Percentiles rank a stretch among this genome's conserved stretches.
These are phyloP conservation scores for Eonycteris spelaea DNA, from an alignment of 2,113 vertebrate species.

Conservation along the genomic window DNA sequence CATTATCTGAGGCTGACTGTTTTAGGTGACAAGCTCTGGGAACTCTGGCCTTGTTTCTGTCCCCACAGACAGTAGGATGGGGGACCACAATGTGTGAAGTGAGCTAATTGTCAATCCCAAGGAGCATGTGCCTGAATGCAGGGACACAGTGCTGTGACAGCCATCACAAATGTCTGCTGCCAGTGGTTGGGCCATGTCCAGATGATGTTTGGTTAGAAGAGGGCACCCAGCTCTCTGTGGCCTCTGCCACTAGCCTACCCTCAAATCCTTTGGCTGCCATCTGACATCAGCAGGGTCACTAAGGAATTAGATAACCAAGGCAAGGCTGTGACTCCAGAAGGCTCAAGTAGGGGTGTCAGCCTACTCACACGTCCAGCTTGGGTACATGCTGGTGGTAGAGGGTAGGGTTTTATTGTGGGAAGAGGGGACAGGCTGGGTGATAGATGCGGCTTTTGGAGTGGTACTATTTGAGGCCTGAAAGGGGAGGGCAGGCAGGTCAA, in stretches of 20 bases:
- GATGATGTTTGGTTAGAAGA: background rate
- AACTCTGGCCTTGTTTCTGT: background rate
- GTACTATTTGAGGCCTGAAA: background rate
- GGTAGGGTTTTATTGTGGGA: background rate
- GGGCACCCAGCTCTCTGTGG: no score
- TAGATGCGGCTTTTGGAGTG: fast-evolving
- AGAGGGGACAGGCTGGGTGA: background rate
- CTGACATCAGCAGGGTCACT: background rate
- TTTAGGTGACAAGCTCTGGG: background rate
- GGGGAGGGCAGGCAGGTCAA: background rate
- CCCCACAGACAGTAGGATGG: background rate
- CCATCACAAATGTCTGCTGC: background rate
- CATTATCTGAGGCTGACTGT: background rate
- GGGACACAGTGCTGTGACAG: fast-evolving
- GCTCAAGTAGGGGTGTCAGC: fast-evolving
- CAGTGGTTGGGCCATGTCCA: background rate
- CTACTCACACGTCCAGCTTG: fast-evolving
- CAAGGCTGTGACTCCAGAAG: background rate
- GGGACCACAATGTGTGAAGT: background rate
- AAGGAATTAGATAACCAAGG: background rate
- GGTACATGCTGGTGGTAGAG: no score
- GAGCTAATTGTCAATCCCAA: background rate
- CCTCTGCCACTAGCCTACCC: background rate
- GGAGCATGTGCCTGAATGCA: background rate
- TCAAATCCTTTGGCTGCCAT: background rate